Percentiles rank a stretch among this genome's conserved stretches.
phyloP scores from a whole-genome alignment of 2,888 invertebrate genomes.

The Perizoma flavofasciatum region DNA sequence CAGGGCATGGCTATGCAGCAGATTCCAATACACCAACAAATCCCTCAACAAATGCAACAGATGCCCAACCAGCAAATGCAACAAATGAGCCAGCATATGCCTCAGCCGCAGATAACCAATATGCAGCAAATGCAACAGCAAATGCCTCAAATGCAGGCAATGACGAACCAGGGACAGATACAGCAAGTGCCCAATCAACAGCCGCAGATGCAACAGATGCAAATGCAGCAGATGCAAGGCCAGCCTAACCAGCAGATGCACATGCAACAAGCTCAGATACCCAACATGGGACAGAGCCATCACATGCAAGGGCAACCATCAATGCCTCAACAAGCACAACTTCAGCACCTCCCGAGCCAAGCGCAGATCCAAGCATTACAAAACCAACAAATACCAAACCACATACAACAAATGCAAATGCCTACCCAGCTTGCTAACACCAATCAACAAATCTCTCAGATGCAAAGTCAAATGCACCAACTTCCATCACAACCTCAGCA shows the following conservation, averaged over 20 bases:
- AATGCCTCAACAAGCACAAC: slow-evolving; percentile 78
- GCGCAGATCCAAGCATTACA: slow-evolving; percentile 81
- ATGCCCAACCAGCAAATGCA: slow-evolving; percentile 82
- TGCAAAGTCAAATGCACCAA: slow-evolving; percentile 81
- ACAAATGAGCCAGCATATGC: slow-evolving; percentile 78
- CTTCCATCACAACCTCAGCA: slow-evolving; percentile 78
- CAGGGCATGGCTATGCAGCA: slow-evolving; percentile 81
- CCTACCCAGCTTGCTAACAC: slow-evolving; percentile 70
- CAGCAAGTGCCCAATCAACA: slow-evolving; percentile 76
- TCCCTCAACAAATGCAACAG: slow-evolving; percentile 81
- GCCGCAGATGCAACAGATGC: slow-evolving; percentile 80
- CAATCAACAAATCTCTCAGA: slow-evolving; percentile 79
- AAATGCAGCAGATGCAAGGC: slow-evolving; percentile 79
- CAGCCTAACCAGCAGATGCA: slow-evolving; percentile 80
- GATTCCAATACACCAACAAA: slow-evolving; percentile 80
- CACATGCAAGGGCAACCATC: slow-evolving; percentile 76
- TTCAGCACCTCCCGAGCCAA: slow-evolving; percentile 79
- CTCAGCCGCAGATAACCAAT: slow-evolving; percentile 74
- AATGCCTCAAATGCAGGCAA: slow-evolving; percentile 78
- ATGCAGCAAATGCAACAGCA: slow-evolving; percentile 81
- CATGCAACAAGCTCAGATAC: slow-evolving; percentile 79
- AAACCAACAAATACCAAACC: slow-evolving; percentile 82
- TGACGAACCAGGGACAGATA: slow-evolving; percentile 76
- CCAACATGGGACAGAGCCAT: slow-evolving; percentile 75
- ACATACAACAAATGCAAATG: slow-evolving; percentile 82